A percentile compares a stretch with the other conserved stretches of the same genome.
phyloP scores from a whole-genome alignment of 2,888 invertebrate genomes.

The Lasioglossum zephyrum region DNA sequence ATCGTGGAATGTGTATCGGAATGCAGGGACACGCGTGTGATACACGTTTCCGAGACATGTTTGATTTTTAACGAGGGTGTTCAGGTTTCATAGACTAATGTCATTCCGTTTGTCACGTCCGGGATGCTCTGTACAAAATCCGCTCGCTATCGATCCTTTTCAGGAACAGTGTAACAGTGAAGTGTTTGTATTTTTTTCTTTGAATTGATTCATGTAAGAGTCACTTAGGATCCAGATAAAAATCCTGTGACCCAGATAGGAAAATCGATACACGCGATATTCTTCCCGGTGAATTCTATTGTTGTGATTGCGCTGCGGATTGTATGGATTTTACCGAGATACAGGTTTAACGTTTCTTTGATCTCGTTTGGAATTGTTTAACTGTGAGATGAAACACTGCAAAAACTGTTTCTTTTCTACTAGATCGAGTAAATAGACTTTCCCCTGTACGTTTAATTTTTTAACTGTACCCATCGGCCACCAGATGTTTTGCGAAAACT shows the following conservation, averaged over 20 bases:
- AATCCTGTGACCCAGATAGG: neutral
- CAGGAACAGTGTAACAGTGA: too few species aligned
- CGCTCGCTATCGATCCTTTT: neutral
- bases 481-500: too few species aligned
- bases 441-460: neutral
- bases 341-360: neutral
- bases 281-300: neutral
- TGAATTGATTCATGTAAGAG: neutral
- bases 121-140: neutral
- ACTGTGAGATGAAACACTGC: neutral
- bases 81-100: neutral
- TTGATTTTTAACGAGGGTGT: neutral
- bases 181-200: neutral
- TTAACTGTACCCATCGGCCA: neutral
- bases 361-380: neutral
- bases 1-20: conserved; percentile 2
- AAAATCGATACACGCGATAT: neutral
- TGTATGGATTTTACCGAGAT: neutral
- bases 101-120: neutral
- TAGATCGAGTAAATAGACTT: neutral
- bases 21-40: neutral
- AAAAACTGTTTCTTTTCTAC: neutral
- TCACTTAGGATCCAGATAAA: neutral
- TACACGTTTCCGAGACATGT: neutral
- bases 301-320: neutral